Evolutionary conservation across 2,888 invertebrate species (phyloP).

Genomic region (Mechanitis messenoides): DNA sequence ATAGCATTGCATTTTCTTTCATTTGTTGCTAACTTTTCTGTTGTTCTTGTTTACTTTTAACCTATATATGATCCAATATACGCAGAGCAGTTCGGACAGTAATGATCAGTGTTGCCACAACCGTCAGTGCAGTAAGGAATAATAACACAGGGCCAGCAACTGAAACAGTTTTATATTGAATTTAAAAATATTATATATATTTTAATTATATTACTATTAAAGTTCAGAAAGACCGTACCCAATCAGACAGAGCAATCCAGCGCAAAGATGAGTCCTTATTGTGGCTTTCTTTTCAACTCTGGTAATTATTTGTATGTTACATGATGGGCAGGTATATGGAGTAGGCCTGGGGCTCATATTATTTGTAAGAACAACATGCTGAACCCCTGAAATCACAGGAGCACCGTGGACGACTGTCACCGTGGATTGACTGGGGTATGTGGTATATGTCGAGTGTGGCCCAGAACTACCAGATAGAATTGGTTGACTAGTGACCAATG

Average conservation of each 20-base stretch:
- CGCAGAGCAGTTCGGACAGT: constrained; percentile 75
- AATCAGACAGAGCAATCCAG: constrained; percentile 64
- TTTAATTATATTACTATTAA: not conserved
- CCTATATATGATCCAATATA: constrained; percentile 66
- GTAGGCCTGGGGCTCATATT: constrained; percentile 44
- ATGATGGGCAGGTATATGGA: constrained; percentile 57
- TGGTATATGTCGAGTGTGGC: not conserved
- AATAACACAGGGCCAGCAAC: constrained; percentile 38
- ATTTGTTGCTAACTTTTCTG: no score
- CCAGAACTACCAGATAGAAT: not conserved
- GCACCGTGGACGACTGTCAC: constrained; percentile 22
- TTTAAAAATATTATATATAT: not conserved
- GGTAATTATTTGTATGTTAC: constrained; percentile 61
- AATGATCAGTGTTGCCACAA: constrained; percentile 75
- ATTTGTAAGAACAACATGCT: constrained; percentile 28
- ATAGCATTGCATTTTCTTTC: no score
- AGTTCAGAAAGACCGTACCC: constrained; percentile 41
- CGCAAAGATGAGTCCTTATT: constrained; percentile 73
- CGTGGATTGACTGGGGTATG: constrained; percentile 17
- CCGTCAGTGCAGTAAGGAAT: constrained; percentile 77
- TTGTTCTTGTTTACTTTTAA: not conserved
- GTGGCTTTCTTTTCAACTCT: constrained; percentile 56
- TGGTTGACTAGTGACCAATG: not conserved
- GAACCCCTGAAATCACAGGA: constrained; percentile 28
- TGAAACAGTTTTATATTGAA: constrained; percentile 11